Conservation (phyloP, 2,113 vertebrate genomes). For the Tragulus kanchil region DNA sequence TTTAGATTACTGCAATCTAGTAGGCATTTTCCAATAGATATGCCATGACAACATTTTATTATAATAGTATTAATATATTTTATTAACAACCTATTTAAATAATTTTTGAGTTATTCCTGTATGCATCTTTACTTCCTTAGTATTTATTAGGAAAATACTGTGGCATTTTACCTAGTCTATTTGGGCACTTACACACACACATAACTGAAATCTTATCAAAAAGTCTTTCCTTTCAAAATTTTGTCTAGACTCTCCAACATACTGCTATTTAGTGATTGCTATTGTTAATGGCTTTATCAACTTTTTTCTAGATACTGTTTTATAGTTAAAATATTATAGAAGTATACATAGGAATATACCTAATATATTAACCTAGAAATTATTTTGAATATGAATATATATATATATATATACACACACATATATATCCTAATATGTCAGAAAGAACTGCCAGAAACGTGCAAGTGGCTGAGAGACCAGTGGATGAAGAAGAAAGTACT, state of each 20-base stretch:
- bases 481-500: neutral
- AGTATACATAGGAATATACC: neutral
- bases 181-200: neutral
- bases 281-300: neutral
- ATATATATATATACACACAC: neutral
- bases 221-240: neutral
- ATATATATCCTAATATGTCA: neutral
- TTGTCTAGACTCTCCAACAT: neutral
- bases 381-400: neutral
- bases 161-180: neutral
- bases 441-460: neutral
- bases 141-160: neutral
- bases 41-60: neutral
- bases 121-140: neutral
- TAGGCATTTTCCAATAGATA: neutral
- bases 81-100: neutral
- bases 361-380: neutral
- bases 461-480: neutral
- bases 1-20: neutral
- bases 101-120: neutral
- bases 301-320: constrained; percentile 1
- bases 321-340: neutral
- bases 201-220: neutral
- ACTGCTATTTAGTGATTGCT: neutral
- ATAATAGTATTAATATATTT: neutral